phyloP scores from a whole-genome alignment of 64 coral and sea anemone species.

The Hydrozoanthus tunicans region DNA sequence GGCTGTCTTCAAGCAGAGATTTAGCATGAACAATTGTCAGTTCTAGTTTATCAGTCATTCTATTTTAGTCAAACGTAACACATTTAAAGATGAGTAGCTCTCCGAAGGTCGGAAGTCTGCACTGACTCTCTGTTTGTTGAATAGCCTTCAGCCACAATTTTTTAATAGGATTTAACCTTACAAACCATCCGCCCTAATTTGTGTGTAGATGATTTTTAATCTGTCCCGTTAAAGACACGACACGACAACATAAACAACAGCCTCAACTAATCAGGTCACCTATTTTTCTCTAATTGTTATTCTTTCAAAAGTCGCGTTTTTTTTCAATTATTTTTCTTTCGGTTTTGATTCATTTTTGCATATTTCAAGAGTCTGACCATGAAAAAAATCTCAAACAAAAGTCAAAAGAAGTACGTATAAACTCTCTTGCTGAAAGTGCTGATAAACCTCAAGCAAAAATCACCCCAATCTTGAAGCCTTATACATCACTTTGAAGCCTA shows the following conservation, averaged over 20 bases:
- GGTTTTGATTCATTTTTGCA: neutral
- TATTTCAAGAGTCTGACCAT: too few relatives aligned
- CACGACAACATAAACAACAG: neutral
- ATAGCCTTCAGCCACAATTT: neutral
- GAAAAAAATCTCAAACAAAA: neutral
- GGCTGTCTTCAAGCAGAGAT: too few relatives aligned
- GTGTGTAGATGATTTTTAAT: neutral
- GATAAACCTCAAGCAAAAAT: neutral
- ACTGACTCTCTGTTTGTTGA: neutral
- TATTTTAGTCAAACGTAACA: neutral
- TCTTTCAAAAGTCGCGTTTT: neutral
- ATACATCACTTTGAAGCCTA: neutral
- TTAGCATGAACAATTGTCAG: neutral
- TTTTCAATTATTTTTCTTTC: neutral
- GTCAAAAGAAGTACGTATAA: neutral
- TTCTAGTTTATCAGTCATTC: neutral
- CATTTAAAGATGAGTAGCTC: neutral
- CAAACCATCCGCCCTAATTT: neutral
- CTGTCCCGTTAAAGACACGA: neutral
- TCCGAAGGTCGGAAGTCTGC: neutral
- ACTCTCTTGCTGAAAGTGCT: neutral
- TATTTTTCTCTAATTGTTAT: neutral
- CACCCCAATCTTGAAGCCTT: too few relatives aligned
- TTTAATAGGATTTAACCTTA: conserved; percentile 26
- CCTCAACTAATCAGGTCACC: neutral